Conservation (phyloP, 2,113 vertebrate genomes). For the Sander vitreus region DNA sequence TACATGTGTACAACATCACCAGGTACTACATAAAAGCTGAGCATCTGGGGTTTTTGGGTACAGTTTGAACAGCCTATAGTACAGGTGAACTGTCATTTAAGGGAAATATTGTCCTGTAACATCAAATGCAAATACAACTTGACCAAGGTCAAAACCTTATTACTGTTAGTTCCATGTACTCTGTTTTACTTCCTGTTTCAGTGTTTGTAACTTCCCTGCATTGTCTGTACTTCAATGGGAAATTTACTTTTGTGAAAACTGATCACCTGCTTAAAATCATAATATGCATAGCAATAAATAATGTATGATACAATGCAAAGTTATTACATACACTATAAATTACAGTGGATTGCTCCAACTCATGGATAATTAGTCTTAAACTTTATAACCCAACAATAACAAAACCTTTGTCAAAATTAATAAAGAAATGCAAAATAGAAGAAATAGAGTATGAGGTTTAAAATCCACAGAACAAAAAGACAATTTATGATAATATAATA, state of each 20-base stretch:
- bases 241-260: constrained; percentile 39
- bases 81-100: not conserved
- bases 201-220: constrained; percentile 66
- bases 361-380: not conserved
- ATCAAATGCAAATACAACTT: not conserved
- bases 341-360: not conserved
- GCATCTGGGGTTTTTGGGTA: not conserved
- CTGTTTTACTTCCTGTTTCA: constrained; percentile 68
- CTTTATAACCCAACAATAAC: not conserved
- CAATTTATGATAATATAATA: not conserved
- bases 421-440: not conserved
- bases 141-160: not conserved
- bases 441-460: not conserved
- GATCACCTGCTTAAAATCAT: constrained; percentile 11
- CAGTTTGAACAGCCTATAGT: not conserved
- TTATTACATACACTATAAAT: not conserved
- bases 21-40: not conserved
- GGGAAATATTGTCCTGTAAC: constrained; percentile 1
- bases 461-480: not conserved
- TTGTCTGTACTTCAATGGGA: constrained; percentile 54
- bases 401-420: not conserved
- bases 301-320: not conserved
- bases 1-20: not conserved
- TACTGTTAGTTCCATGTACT: constrained; percentile 23
- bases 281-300: not conserved